phyloP scores from a whole-genome alignment of 1,140 invertebrate genomes.

The Matsumurasca onukii region DNA sequence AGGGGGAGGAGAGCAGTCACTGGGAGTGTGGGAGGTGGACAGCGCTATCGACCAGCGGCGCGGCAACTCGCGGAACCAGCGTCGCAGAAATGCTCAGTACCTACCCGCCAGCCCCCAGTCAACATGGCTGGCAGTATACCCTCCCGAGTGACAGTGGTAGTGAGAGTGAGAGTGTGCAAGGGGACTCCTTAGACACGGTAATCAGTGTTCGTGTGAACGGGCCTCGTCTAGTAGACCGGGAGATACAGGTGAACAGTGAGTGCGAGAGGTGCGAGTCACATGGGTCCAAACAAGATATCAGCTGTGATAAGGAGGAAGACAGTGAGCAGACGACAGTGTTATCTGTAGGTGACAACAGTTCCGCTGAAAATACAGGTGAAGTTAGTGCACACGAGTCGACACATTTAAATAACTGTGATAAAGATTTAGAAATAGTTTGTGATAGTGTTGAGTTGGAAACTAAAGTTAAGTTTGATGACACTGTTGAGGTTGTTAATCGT shows the following conservation, averaged over 20 bases:
- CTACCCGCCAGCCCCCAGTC: conserved; percentile 7
- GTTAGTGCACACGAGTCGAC: background rate
- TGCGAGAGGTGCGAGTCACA: background rate
- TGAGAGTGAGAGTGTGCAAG: conserved; percentile 7
- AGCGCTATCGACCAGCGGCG: conserved; percentile 21
- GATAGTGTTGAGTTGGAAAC: background rate
- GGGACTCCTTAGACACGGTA: conserved; percentile 15
- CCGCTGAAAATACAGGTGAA: background rate
- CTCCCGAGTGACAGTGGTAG: conserved; percentile 10
- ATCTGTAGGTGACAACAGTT: background rate
- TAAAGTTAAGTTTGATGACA: background rate
- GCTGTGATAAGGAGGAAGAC: conserved; percentile 2
- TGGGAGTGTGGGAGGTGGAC: conserved; percentile 23
- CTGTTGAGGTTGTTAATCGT: background rate
- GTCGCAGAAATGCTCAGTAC: conserved; percentile 2
- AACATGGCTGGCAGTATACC: background rate
- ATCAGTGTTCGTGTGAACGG: background rate
- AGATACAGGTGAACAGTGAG: conserved; percentile 19
- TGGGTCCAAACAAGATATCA: background rate
- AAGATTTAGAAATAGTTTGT: no score
- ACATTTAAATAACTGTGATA: background rate
- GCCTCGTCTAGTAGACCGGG: background rate
- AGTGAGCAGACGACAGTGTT: background rate
- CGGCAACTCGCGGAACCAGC: background rate
- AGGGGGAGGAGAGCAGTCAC: background rate